Conservation (phyloP, 2,113 vertebrate species). For the Sisor rabdophorus region DNA sequence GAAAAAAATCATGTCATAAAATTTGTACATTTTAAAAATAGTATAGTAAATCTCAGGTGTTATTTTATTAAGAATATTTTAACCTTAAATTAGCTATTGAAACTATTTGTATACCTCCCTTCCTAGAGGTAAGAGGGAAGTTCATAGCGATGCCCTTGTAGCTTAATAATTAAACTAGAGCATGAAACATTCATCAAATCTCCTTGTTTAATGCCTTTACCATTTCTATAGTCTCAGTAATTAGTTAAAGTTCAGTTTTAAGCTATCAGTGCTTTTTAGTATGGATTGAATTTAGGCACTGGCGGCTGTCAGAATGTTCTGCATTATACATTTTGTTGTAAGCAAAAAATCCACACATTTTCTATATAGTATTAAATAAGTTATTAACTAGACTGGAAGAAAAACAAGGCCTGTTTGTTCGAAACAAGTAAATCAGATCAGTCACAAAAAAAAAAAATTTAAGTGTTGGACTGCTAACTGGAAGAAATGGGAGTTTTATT, state of each 20-base stretch:
- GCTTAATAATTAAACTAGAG: constrained; percentile 12
- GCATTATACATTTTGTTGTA: background rate
- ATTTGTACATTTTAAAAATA: background rate
- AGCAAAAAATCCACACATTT: background rate
- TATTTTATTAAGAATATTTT: background rate
- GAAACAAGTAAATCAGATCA: too few relatives aligned
- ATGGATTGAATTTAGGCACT: background rate
- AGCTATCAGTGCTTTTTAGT: background rate
- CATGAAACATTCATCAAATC: background rate
- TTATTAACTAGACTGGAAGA: too few relatives aligned
- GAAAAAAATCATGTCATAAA: background rate
- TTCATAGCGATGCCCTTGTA: constrained; percentile 3
- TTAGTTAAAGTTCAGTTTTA: constrained; percentile 3
- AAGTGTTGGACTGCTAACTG: too few relatives aligned
- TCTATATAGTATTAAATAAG: background rate
- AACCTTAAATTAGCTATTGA: background rate
- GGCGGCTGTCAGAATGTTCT: background rate
- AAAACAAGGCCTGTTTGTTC: too few relatives aligned
- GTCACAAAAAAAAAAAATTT: too few relatives aligned
- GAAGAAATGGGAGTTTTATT: too few relatives aligned
- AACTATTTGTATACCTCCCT: constrained; percentile 1
- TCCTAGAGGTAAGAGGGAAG: background rate
- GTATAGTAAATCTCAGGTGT: background rate
- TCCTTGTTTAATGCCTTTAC: background rate
- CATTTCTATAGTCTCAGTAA: background rate